phyloP scores from a whole-genome alignment of 2,797 vertebrate genomes.

The Pachyuromys duprasi region DNA sequence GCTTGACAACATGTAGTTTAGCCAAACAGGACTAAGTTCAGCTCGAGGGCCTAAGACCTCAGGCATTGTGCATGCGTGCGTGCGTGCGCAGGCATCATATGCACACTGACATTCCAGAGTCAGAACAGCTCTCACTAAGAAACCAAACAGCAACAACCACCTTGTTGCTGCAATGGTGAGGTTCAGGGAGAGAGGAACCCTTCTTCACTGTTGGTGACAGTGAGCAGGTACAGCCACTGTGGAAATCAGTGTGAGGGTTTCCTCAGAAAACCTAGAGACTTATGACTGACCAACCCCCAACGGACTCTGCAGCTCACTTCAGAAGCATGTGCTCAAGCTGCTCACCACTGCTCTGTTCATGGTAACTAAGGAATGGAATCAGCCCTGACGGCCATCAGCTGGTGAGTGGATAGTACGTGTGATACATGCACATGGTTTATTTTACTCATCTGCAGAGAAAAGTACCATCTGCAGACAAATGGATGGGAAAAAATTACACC shows the following conservation, averaged over 20 bases:
- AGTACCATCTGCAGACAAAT: background rate
- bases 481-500: background rate
- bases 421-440: background rate
- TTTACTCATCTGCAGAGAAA: background rate
- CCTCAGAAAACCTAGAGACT: background rate
- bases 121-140: background rate
- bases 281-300: too few species aligned
- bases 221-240: accelerated
- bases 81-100: background rate
- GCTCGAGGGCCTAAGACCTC: background rate
- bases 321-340: background rate
- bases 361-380: too few species aligned
- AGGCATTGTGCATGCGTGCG: background rate
- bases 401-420: background rate
- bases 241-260: background rate
- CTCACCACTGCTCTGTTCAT: background rate
- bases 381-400: background rate
- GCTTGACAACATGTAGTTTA: background rate
- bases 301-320: background rate
- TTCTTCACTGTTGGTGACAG: background rate
- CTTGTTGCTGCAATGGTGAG: background rate
- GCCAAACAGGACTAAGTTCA: background rate
- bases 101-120: background rate
- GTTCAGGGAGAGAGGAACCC: background rate
- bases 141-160: background rate